These are phyloP conservation scores for Allacma fusca DNA, from an alignment of 2,888 invertebrate genomes.

Conservation along the genomic window DNA sequence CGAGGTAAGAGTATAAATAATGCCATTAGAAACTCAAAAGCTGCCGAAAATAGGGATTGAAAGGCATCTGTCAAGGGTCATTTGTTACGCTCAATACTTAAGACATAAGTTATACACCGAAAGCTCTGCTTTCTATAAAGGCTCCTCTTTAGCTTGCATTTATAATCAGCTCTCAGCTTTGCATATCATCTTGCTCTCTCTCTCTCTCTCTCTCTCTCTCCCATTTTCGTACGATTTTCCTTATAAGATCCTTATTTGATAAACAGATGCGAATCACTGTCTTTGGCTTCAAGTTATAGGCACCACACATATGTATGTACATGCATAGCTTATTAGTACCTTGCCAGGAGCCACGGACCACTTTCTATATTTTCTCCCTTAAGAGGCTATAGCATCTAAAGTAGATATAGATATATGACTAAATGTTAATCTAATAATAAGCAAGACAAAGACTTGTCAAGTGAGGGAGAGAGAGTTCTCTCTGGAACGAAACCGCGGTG, in stretches of 20 bases:
- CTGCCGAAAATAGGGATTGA: constrained; percentile 46
- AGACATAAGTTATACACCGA: not conserved
- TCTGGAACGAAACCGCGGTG: no score
- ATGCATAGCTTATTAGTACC: not conserved
- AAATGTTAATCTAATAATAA: no score
- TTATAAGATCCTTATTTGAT: not conserved
- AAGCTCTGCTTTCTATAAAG: not conserved
- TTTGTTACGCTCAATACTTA: constrained; percentile 43
- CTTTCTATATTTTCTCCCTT: constrained; percentile 9
- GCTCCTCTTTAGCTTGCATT: not conserved
- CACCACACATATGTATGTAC: no score
- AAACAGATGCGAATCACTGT: not conserved
- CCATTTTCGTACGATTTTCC: not conserved
- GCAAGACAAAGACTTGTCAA: no score
- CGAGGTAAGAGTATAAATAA: constrained; percentile 26
- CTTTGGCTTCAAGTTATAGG: no score
- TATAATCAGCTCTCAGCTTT: constrained; percentile 3
- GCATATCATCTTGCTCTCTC: not conserved
- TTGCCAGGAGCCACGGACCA: not conserved
- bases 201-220: not conserved
- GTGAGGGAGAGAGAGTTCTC: no score
- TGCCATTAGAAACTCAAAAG: constrained; percentile 42
- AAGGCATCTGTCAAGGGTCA: constrained; percentile 46
- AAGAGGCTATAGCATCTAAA: no score
- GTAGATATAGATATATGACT: no score